Conservation (phyloP, 2,888 invertebrate genomes). For the Cyrtodaria siliqua region DNA sequence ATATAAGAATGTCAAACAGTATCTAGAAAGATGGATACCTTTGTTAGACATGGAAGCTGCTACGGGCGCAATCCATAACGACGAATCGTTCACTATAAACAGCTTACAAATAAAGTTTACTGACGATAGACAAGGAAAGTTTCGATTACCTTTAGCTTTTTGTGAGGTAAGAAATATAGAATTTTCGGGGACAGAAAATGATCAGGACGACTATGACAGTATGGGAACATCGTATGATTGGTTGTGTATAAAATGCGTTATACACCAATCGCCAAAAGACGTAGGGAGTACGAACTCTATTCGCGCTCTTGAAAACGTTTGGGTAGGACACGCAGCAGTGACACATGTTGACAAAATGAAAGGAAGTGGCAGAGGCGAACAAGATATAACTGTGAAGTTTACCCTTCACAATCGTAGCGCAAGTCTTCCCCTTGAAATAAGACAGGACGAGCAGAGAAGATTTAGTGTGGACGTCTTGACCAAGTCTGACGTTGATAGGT, state of each 20-base stretch:
- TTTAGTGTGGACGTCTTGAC: conserved; percentile 23
- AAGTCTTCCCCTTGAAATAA: not conserved
- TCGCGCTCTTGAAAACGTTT: not conserved
- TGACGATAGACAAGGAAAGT: conserved; percentile 51
- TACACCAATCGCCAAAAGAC: not conserved
- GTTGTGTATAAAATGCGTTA: conserved; percentile 29
- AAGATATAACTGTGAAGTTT: not conserved
- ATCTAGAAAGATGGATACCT: conserved; percentile 68
- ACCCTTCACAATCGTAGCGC: not conserved
- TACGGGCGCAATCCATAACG: conserved; percentile 51
- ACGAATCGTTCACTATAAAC: conserved; percentile 62
- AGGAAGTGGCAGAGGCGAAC: not conserved
- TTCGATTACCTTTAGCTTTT: conserved; percentile 50
- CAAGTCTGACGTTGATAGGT: conserved; percentile 35
- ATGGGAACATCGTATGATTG: conserved; percentile 18
- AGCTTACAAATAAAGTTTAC: conserved; percentile 62
- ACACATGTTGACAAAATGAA: conserved; percentile 16
- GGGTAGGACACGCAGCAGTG: conserved; percentile 46
- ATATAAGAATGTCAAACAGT: conserved; percentile 41
- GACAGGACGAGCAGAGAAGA: not conserved
- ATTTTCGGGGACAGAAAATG: conserved; percentile 55
- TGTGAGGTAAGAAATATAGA: conserved; percentile 69
- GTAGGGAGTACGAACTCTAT: not conserved
- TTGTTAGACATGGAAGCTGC: conserved; percentile 74
- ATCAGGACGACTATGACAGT: conserved; percentile 29